Percentiles rank a stretch among this genome's conserved stretches.
Evolutionary conservation across 2,797 vertebrate genomes (phyloP).

Genomic region (Epinephelus malabaricus): DNA sequence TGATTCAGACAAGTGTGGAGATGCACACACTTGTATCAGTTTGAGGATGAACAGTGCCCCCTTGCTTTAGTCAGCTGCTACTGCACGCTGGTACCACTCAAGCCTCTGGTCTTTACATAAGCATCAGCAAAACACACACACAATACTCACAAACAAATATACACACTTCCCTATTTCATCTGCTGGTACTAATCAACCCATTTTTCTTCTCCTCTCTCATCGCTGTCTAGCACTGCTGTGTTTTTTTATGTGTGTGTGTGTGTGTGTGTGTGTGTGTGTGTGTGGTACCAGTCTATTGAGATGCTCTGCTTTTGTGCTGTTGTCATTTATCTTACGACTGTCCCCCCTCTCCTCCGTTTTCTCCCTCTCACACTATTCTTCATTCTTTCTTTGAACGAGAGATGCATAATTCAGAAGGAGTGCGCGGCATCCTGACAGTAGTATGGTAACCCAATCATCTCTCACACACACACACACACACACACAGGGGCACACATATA

Average conservation of each 20-base stretch:
- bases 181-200: conserved; percentile 75
- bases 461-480: conserved; percentile 20
- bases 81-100: conserved; percentile 47
- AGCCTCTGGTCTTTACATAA: conserved; percentile 51
- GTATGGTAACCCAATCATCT: conserved; percentile 71
- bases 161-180: conserved; percentile 67
- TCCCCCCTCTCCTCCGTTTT: conserved; percentile 43
- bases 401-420: conserved; percentile 82
- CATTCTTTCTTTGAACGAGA: conserved; percentile 74
- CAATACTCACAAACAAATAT: conserved; percentile 51
- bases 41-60: conserved; percentile 81
- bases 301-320: conserved; percentile 69
- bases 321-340: conserved; percentile 78
- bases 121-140: conserved; percentile 27
- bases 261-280: conserved; percentile 38
- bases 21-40: conserved; percentile 8
- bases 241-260: conserved; percentile 30
- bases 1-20: neutral
- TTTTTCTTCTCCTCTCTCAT: conserved; percentile 74
- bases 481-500: neutral
- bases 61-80: conserved; percentile 68
- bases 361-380: conserved; percentile 63
- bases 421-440: conserved; percentile 60
- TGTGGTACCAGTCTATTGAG: conserved; percentile 69
- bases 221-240: conserved; percentile 40